phyloP scores from a whole-genome alignment of 1,140 invertebrate species.

The Dendrolimus punctatus region DNA sequence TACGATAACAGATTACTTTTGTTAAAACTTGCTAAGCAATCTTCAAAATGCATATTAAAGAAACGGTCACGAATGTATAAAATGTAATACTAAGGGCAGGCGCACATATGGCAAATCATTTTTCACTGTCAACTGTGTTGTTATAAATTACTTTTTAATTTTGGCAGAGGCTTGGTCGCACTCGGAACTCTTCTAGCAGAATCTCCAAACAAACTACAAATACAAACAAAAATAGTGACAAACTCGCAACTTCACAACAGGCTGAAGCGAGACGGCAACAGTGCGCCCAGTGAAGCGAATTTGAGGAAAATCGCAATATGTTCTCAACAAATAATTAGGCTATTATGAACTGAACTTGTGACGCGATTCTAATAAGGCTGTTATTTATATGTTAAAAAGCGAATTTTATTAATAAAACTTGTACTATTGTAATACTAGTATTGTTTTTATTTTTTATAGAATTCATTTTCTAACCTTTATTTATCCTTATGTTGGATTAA shows the following conservation, averaged over 20 bases:
- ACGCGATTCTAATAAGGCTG: slow-evolving; percentile 10
- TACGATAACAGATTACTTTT: not conserved
- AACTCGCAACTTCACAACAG: slow-evolving; percentile 41
- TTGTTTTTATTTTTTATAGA: no score
- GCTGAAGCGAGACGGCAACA: slow-evolving; percentile 32
- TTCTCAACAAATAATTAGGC: slow-evolving; percentile 50
- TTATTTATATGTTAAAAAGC: slow-evolving; percentile 14
- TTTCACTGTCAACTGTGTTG: no score
- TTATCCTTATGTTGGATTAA: no score
- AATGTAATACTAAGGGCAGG: no score
- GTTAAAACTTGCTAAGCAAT: not conserved
- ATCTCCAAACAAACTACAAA: slow-evolving; percentile 48
- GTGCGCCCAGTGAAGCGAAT: slow-evolving; percentile 22
- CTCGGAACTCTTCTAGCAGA: slow-evolving; percentile 59
- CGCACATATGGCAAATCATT: no score
- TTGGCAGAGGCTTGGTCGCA: slow-evolving; percentile 53
- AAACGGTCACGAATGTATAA: no score
- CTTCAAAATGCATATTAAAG: no score
- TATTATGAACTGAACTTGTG: slow-evolving; percentile 42
- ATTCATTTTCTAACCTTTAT: no score
- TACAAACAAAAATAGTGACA: slow-evolving; percentile 52
- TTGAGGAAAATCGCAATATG: slow-evolving; percentile 45
- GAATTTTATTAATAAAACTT: no score
- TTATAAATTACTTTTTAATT: slow-evolving; percentile 6
- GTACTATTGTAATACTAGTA: no score